Base-by-base conservation (phyloP, 30 jellyfish, hydroid and myxozoan genomes). In the Morbakka virulenta region DNA sequence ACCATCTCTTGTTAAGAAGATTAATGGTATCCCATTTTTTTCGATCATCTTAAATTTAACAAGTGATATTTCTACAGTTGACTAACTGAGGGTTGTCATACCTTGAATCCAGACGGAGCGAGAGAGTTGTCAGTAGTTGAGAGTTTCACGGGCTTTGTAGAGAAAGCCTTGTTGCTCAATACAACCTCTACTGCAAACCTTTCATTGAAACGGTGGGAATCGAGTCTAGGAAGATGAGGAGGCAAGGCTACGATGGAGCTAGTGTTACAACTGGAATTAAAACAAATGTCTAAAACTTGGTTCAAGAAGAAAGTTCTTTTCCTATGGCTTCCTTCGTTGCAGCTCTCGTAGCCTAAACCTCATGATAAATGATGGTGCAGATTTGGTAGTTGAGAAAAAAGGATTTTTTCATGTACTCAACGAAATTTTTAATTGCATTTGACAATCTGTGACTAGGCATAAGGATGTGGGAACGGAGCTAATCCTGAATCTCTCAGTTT, bases 21-120 rank as follows among this genome's bases (percentile, higher is more conserved):
- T 72, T 74, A 71, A 34, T 26, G 22, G 28, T 41, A 9, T 47
- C 2, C 41, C 23, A 25, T 71, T 71, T 48, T 71, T 35, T 73
- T 71, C 80, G 50, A 13, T 35, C 47, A 73, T 50, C 34, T 73
- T 73, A 52, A 61, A 73, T 33, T 1, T 62, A 28, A 73, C 79
- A 14, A 50, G 85, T 73, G 80, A 73, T 52, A 51, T 73, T 17
- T 6, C 85, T 14, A 33, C 62, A 50, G 31, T 28, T 13, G 80
- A 71, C 24, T 74, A 71, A 63, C 49, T 34, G 30, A 71, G 83
- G 26, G 24, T 71, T 73, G 76, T 73, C 25, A 50, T 73, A 11
- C 85, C 76, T 41, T 17, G 57, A 17, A 6, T 41, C 17, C 57
- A n/a, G n/a, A n/a, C n/a, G n/a, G n/a, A n/a, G 79, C 22, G 4